Evolutionary conservation across 2,888 invertebrate species (phyloP).

Genomic region (Eupithecia insigniata): DNA sequence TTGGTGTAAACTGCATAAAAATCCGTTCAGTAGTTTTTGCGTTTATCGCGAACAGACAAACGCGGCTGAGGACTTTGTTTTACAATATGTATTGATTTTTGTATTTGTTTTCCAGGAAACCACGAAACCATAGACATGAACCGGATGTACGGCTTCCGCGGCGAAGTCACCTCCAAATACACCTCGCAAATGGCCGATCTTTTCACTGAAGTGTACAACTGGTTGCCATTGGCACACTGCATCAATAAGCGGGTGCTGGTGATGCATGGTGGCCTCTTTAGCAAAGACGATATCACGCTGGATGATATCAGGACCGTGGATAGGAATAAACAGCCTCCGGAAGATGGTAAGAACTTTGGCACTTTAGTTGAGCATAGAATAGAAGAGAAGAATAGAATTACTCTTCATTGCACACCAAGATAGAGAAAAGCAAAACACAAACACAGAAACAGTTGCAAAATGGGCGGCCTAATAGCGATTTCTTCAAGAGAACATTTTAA

Average conservation of each 20-base stretch:
- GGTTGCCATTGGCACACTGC: slow-evolving; percentile 97
- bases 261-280: slow-evolving; percentile 99
- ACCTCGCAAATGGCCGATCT: slow-evolving; percentile 97
- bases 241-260: slow-evolving; percentile 92
- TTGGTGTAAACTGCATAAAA: too few relatives aligned
- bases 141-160: slow-evolving; percentile 99
- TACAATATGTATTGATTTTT: too few relatives aligned
- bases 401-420: too few relatives aligned
- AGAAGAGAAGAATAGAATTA: too few relatives aligned
- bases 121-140: slow-evolving; percentile 99
- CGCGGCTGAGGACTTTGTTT: too few relatives aligned
- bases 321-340: slow-evolving; percentile 98
- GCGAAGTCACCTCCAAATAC: slow-evolving; percentile 98
- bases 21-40: too few relatives aligned
- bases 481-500: too few relatives aligned
- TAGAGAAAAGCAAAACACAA: too few relatives aligned
- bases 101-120: slow-evolving; percentile 88
- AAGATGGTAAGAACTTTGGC: slow-evolving; percentile 88
- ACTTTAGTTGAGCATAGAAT: too few relatives aligned
- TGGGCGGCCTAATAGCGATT: too few relatives aligned
- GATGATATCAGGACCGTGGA: slow-evolving; percentile 95
- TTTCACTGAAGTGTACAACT: slow-evolving; percentile 99
- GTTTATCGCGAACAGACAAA: too few relatives aligned
- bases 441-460: too few relatives aligned
- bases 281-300: slow-evolving; percentile 95